Conservation (phyloP, 2,113 vertebrate species). For the Albula goreensis region DNA sequence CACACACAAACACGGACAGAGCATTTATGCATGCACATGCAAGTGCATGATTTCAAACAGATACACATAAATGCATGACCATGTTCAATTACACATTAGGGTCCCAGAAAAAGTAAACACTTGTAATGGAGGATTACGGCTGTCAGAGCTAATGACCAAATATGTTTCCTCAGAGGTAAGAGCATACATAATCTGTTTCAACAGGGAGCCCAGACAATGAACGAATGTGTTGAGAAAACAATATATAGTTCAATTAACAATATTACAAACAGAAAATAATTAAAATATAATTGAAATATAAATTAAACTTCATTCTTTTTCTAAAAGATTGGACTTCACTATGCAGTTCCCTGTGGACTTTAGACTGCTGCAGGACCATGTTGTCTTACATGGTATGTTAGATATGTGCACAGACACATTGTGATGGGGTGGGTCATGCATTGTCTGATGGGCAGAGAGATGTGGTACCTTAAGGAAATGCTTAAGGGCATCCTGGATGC, state of each 20-base stretch:
- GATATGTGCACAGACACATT: too few relatives aligned
- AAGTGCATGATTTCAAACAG: background rate
- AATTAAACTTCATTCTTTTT: too few relatives aligned
- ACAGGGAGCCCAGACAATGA: too few relatives aligned
- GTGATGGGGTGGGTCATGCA: too few relatives aligned
- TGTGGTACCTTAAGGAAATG: conserved; percentile 85
- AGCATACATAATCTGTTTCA: background rate
- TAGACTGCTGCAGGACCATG: too few relatives aligned
- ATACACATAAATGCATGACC: background rate
- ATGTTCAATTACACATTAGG: background rate
- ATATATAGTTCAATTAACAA: too few relatives aligned
- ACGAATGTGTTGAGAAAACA: too few relatives aligned
- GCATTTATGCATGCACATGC: background rate
- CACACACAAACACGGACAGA: background rate
- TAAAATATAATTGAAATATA: too few relatives aligned
- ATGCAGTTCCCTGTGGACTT: too few relatives aligned
- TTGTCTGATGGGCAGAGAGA: background rate
- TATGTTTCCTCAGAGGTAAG: background rate
- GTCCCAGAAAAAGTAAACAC: background rate
- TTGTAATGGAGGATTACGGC: background rate
- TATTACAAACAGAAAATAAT: too few relatives aligned
- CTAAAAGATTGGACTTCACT: too few relatives aligned
- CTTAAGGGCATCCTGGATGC: conserved; percentile 81
- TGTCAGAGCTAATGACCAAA: background rate
- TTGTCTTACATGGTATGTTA: too few relatives aligned